phyloP scores from a whole-genome alignment of 2,888 invertebrate genomes.

The Mythimna albipuncta region DNA sequence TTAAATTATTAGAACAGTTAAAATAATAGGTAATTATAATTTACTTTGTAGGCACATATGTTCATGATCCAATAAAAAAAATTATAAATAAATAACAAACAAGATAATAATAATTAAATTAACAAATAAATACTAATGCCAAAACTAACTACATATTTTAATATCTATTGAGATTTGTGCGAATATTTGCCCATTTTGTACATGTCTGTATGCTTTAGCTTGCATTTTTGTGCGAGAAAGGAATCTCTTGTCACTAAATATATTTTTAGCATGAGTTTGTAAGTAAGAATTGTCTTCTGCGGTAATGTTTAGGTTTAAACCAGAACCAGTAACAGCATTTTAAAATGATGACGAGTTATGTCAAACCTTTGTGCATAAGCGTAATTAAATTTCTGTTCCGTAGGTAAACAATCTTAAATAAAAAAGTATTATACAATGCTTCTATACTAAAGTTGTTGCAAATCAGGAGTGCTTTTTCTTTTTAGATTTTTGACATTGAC shows the following conservation, averaged over 20 bases:
- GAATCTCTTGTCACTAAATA: slow-evolving; percentile 18
- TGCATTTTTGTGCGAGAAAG: slow-evolving; percentile 38
- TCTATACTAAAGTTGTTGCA: slow-evolving; percentile 5
- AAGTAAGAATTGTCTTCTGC: slow-evolving; percentile 10
- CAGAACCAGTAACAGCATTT: slow-evolving; percentile 16
- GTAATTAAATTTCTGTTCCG: not conserved
- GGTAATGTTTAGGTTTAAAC: not conserved
- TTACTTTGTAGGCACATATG: slow-evolving; percentile 13
- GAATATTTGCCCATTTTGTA: slow-evolving; percentile 60
- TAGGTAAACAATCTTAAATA: not conserved
- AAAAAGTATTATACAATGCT: slow-evolving; percentile 7
- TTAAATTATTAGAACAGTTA: slow-evolving; percentile 25
- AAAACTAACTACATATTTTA: slow-evolving; percentile 34
- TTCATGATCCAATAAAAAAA: not conserved
- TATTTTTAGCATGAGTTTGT: not conserved
- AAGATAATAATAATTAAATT: slow-evolving; percentile 5
- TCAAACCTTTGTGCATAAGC: slow-evolving; percentile 3
- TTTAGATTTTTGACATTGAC: not conserved
- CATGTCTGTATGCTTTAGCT: slow-evolving; percentile 19
- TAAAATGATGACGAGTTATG: not conserved
- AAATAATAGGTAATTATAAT: slow-evolving; percentile 25
- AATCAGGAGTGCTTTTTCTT: not conserved
- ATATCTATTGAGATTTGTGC: slow-evolving; percentile 67
- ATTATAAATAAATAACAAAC: slow-evolving; percentile 4
- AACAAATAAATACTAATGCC: not conserved